Evolutionary conservation across 2,888 invertebrate species (phyloP), one percentile per base, ranked within the genome.

Genomic region (Gibbula magus): DNA sequence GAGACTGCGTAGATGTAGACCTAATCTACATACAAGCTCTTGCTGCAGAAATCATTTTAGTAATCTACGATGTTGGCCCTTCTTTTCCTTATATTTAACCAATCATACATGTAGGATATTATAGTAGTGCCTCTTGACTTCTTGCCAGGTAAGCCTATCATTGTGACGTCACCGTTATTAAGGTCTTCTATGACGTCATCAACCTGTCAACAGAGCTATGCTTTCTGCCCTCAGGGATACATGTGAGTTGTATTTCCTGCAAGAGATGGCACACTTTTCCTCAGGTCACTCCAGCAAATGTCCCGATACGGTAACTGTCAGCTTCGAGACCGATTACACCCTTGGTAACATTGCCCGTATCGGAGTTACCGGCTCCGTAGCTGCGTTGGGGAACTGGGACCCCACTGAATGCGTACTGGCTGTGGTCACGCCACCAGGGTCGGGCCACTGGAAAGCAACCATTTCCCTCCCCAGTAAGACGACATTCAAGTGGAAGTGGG

Each of bases 321-420:
- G 22, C 16, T 74, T 74, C 51, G 74, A 74, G 22, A 74, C 74
- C 7, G 52, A 74, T 74, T 74, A 74, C 51, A 51, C n/a, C 16
- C 25, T 51, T 2, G 74, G 51, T 20, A 74, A 74, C 51, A 51
- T 18, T 18, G 74, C 20, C 51, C 20, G 52, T 51, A 51, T 74
- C 10, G 74, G 22, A 10, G 25, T 74, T 13, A 22, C 16, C 10
- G 74, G 74, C 0, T 74, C 74, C 16, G 8, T 74, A 20, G 51
- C 8, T 7, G 51, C 2, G 52, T 29, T 74, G 18, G 74, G 74
- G 10, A 25, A 45, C 10, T 74, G 74, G 74, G 18, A 74, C 20
- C 74, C 74, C 3, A 35, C 39, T 4, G 22, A 74, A 25, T 74
- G 74, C 52, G 20, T 52, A 0, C 20, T 74, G 22, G 74, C 74